Percentiles rank a stretch among this genome's conserved stretches.
These are phyloP conservation scores for Macrochelys suwanniensis DNA, from an alignment of 2,797 vertebrate genomes.

Conservation along the genomic window DNA sequence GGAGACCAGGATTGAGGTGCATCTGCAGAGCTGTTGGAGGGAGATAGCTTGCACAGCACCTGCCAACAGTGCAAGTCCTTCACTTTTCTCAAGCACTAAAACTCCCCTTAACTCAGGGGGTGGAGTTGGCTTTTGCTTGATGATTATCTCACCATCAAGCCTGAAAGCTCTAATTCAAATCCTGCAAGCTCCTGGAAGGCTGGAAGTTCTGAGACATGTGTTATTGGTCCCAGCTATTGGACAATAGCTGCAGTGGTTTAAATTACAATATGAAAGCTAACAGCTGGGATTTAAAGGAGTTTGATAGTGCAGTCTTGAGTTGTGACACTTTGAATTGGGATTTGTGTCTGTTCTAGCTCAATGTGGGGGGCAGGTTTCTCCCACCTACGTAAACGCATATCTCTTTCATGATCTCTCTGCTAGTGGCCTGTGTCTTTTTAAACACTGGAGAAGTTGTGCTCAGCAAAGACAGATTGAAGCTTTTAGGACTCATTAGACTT, in stretches of 20 bases:
- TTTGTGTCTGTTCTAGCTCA: not conserved
- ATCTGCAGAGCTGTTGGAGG: not conserved
- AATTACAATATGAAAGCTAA: not conserved
- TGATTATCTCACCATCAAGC: not conserved
- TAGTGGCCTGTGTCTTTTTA: slow-evolving; percentile 63
- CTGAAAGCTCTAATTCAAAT: not conserved
- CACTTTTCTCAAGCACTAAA: not conserved
- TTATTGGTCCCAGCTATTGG: not conserved
- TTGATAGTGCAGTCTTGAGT: fast-evolving
- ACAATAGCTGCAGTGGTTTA: not conserved
- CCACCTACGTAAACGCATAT: not conserved
- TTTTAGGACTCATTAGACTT: slow-evolving; percentile 71
- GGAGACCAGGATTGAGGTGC: not conserved
- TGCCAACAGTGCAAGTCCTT: not conserved
- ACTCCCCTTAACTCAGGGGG: not conserved
- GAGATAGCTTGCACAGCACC: not conserved
- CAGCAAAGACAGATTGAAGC: slow-evolving; percentile 68
- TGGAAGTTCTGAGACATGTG: not conserved
- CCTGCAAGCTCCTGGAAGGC: not conserved
- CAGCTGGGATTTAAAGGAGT: not conserved
- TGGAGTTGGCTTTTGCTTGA: not conserved
- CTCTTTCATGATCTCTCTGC: slow-evolving; percentile 27
- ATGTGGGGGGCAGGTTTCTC: not conserved
- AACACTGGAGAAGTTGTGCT: slow-evolving; percentile 23
- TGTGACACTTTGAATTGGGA: not conserved